Conservation (phyloP, 2,113 vertebrate genomes). For the Pristiophorus japonicus region DNA sequence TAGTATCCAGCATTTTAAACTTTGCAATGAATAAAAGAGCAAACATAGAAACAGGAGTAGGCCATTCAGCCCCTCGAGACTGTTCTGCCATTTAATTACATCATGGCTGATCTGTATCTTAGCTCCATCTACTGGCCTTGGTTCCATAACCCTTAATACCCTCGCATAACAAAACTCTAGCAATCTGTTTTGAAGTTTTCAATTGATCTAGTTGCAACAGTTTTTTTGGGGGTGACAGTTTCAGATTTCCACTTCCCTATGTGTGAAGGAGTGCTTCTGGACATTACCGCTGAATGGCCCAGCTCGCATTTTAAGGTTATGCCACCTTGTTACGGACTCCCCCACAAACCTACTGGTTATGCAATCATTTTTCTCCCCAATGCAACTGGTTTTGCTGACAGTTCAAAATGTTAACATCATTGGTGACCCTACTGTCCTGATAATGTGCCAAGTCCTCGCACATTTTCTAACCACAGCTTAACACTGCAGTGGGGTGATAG, state of each 20-base stretch:
- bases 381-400: conserved; percentile 6
- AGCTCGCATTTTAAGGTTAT: neutral
- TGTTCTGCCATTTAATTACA: neutral
- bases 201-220: neutral
- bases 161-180: neutral
- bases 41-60: neutral
- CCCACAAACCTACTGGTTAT: neutral
- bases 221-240: neutral
- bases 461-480: neutral
- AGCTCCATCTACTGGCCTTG: too few relatives aligned
- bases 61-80: neutral
- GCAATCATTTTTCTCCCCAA: neutral
- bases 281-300: neutral
- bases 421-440: neutral
- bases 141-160: neutral
- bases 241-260: neutral
- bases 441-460: neutral
- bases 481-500: neutral
- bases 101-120: neutral
- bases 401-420: neutral
- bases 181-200: neutral
- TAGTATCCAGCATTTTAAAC: neutral
- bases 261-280: neutral
- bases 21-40: neutral
- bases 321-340: neutral